Base-by-base conservation (phyloP, 2,113 vertebrate species). In the Mugil cephalus region DNA sequence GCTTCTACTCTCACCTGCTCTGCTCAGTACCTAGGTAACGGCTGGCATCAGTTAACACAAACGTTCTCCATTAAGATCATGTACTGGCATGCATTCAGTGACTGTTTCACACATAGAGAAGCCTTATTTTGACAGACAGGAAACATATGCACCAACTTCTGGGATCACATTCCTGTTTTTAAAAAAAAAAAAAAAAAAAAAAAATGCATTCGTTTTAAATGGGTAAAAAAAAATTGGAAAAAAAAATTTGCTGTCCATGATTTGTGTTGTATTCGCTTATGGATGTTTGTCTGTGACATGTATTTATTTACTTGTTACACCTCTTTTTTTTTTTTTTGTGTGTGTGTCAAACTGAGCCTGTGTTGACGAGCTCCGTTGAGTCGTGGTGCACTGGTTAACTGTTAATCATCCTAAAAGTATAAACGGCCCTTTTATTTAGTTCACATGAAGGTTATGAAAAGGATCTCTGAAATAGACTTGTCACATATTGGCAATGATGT, bases 221-320 rank as follows among this genome's bases (percentile, higher is more conserved):
- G 24, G n/a, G n/a, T n/a, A 30, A 19, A 42, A 24, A 50, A 54
- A 38, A 60, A 17, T n/a, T n/a, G n/a, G n/a, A 19, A 13, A 40
- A 47, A 42, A 79, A 42, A 58, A 14, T 38, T 64, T 60, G 30
- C 21, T 75, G 55, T 78, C 82, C 17, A 55, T 65, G 21, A 58
- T 77, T 74, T 80, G 45, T 71, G 46, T 75, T 84, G 59, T 62
- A 71, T 83, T 71, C 78, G 69, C 82, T 75, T 70, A 74, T 81
- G 17, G 69, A 75, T 79, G 45, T 75, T 30, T 75, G 61, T 83
- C 53, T 69, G 65, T 77, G 70, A 81, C 47, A 12, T 80, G 76
- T 90, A 89, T 90, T 90, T 91, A 87, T 91, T 89, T 88, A 81
- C 80, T 73, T 75, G 69, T 76, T 79, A 46, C 59, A 3, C 24